A percentile compares a stretch with the other conserved stretches of the same genome.
phyloP scores from a whole-genome alignment of 2,797 vertebrate genomes.

The Morelia viridis region DNA sequence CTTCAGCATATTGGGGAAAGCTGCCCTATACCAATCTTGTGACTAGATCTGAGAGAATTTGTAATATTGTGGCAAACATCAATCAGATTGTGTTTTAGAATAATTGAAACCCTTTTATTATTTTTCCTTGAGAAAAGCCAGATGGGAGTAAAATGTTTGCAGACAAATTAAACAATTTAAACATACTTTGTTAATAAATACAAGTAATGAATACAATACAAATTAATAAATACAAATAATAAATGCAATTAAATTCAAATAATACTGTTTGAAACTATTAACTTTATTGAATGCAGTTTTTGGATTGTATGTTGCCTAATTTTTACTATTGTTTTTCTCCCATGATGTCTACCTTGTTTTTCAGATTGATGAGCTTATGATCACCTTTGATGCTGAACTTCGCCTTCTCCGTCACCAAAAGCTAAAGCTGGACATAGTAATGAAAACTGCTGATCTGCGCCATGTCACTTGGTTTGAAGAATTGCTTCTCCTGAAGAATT shows the following conservation, averaged over 20 bases:
- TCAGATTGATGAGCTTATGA: slow-evolving; percentile 80
- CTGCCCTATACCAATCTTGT: neutral
- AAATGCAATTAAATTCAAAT: neutral
- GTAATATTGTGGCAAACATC: neutral
- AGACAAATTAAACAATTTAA: neutral
- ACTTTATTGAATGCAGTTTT: slow-evolving; percentile 2
- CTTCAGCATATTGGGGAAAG: neutral
- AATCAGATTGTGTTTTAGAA: neutral
- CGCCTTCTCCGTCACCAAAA: slow-evolving; percentile 81
- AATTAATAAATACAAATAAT: neutral
- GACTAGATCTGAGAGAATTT: neutral
- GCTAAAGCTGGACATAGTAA: slow-evolving; percentile 77
- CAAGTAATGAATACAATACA: neutral
- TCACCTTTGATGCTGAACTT: slow-evolving; percentile 84
- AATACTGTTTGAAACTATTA: neutral
- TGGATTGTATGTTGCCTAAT: neutral
- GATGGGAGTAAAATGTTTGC: neutral
- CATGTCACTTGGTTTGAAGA: slow-evolving; percentile 86
- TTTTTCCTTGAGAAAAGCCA: neutral
- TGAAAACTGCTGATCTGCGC: slow-evolving; percentile 84
- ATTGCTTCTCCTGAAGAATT: slow-evolving; percentile 84
- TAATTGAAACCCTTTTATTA: neutral
- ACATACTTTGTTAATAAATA: neutral
- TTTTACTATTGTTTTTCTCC: slow-evolving; percentile 13
- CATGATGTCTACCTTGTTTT: neutral